These are phyloP conservation scores for Hirudinaria manillensis DNA, from an alignment of 2,888 invertebrate species.

Conservation along the genomic window DNA sequence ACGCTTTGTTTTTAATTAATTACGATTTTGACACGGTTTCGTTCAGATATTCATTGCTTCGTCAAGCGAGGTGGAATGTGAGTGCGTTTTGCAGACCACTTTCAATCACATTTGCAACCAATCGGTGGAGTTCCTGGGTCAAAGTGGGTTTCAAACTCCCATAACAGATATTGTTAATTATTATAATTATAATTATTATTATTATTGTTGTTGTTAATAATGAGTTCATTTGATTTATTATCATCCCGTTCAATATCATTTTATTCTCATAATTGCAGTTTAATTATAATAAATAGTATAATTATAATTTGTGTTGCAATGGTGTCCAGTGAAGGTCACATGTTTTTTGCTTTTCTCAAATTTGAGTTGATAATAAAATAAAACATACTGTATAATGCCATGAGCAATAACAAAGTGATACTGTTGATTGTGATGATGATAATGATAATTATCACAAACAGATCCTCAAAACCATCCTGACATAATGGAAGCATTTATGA, in stretches of 20 bases:
- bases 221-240: too few species aligned
- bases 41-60: slow-evolving; percentile 53
- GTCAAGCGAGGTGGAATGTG: slow-evolving; percentile 45
- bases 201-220: too few species aligned
- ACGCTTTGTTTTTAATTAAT: too few species aligned
- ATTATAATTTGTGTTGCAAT: too few species aligned
- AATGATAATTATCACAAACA: slow-evolving; percentile 34
- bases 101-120: slow-evolving; percentile 48
- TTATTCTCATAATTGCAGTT: too few species aligned
- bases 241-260: too few species aligned
- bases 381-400: too few species aligned
- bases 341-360: too few species aligned
- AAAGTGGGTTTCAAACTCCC: slow-evolving; percentile 39
- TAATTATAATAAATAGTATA: too few species aligned
- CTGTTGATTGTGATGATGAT: not conserved
- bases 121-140: slow-evolving; percentile 45
- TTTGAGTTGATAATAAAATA: too few species aligned
- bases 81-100: slow-evolving; percentile 52
- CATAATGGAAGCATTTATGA: slow-evolving; percentile 67
- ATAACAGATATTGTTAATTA: not conserved
- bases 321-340: too few species aligned
- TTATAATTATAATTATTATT: slow-evolving; percentile 28
- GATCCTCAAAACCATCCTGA: slow-evolving; percentile 63
- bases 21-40: too few species aligned
- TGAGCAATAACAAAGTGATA: not conserved